phyloP scores from a whole-genome alignment of 2,888 invertebrate species.

The Cantharis rufa region DNA sequence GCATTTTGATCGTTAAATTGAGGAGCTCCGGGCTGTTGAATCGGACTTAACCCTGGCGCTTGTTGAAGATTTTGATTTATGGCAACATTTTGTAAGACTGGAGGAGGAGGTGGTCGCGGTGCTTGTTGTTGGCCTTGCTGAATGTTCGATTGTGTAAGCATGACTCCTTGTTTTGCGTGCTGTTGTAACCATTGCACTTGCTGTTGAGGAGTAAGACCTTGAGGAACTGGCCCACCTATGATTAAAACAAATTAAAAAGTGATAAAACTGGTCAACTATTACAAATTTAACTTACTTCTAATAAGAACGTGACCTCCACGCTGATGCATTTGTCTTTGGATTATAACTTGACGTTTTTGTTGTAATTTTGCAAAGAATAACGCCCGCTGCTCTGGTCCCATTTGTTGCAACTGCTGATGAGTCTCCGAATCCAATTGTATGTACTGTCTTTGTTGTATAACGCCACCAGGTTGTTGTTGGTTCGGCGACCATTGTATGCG shows the following conservation, averaged over 20 bases:
- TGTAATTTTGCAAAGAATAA: conserved; percentile 80
- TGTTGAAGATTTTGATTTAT: conserved; percentile 26
- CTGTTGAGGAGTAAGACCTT: conserved; percentile 53
- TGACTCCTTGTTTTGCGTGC: conserved; percentile 53
- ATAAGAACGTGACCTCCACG: conserved; percentile 52
- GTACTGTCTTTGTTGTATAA: conserved; percentile 64
- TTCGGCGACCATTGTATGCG: conserved; percentile 25
- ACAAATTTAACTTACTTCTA: conserved; percentile 38
- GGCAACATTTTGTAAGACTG: conserved; percentile 20
- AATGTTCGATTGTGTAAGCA: conserved; percentile 48
- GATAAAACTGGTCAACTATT: not conserved
- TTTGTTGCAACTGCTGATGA: conserved; percentile 79
- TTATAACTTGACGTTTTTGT: conserved; percentile 63
- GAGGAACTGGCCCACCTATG: conserved; percentile 50
- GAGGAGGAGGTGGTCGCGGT: not conserved
- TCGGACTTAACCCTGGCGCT: conserved; percentile 51
- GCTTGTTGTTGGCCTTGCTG: conserved; percentile 40
- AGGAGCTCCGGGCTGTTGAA: conserved; percentile 46
- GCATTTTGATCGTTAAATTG: conserved; percentile 42
- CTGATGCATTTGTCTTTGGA: conserved; percentile 58
- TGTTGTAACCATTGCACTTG: conserved; percentile 56
- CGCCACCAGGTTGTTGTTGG: conserved; percentile 38
- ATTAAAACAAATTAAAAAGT: not conserved
- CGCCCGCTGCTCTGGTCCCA: conserved; percentile 78
- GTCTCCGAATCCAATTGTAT: conserved; percentile 84